phyloP scores from a whole-genome alignment of 2,888 invertebrate species.

The Epistrophe grossulariae region DNA sequence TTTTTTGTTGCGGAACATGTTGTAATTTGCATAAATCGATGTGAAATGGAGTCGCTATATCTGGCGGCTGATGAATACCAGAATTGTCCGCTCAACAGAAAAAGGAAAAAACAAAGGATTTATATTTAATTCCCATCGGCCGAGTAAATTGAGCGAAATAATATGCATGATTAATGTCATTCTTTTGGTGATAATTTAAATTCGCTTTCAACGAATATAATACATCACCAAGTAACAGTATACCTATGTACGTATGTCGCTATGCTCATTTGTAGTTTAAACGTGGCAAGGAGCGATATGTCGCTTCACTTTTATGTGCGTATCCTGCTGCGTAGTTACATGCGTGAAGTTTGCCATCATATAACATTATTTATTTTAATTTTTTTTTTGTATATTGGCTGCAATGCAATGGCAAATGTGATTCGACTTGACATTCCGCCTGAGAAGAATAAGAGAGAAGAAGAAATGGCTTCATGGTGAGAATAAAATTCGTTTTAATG shows the following conservation, averaged over 20 bases:
- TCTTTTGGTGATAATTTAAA: constrained; percentile 69
- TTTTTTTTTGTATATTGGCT: not conserved
- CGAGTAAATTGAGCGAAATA: constrained; percentile 70
- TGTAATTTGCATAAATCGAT: constrained; percentile 74
- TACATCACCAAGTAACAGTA: not conserved
- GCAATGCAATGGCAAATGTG: not conserved
- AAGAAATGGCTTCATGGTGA: not conserved
- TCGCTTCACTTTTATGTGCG: not conserved
- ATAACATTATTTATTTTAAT: not conserved
- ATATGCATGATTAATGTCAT: constrained; percentile 76
- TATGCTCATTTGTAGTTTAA: constrained; percentile 1
- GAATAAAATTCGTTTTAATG: not conserved
- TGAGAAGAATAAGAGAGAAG: not conserved
- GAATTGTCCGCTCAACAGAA: constrained; percentile 17
- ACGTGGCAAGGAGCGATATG: constrained; percentile 12
- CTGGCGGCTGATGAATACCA: constrained; percentile 44
- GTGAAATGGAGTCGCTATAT: constrained; percentile 51
- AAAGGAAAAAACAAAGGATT: constrained; percentile 47
- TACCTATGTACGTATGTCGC: not conserved
- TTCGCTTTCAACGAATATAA: constrained; percentile 58
- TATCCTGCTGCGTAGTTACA: not conserved
- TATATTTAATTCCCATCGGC: constrained; percentile 69
- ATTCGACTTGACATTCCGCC: not conserved
- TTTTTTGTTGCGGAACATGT: constrained; percentile 42
- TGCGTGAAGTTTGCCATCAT: not conserved